phyloP scores from a whole-genome alignment of 2,113 vertebrate species.

The Nyctibius bracteatus region DNA sequence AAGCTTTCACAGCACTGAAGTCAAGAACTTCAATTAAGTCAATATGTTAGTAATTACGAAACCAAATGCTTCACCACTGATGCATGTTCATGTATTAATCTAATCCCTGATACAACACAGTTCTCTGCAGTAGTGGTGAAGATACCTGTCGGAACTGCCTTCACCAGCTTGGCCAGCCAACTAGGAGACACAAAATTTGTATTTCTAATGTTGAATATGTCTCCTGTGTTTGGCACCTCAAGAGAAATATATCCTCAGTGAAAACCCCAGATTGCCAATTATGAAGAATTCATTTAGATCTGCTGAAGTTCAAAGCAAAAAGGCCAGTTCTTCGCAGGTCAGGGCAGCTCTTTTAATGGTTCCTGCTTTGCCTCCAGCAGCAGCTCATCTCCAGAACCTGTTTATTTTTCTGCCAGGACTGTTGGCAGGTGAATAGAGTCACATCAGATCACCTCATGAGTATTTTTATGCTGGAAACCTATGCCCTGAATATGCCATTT shows the following conservation, averaged over 20 bases:
- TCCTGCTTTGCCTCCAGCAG: constrained; percentile 61
- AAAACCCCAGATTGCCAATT: neutral
- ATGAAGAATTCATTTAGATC: constrained; percentile 46
- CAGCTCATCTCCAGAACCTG: constrained; percentile 44
- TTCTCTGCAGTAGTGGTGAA: neutral
- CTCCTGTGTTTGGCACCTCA: neutral
- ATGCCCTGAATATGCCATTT: constrained; percentile 31
- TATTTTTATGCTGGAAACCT: constrained; percentile 36
- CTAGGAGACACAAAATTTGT: neutral
- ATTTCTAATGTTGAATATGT: neutral
- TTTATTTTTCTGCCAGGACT: constrained; percentile 56
- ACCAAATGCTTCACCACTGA: neutral
- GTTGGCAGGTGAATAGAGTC: constrained; percentile 56
- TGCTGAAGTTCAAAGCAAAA: constrained; percentile 54
- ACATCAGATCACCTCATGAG: constrained; percentile 26
- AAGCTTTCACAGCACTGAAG: neutral
- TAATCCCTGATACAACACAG: neutral
- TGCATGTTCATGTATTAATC: neutral
- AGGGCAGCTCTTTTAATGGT: constrained; percentile 48
- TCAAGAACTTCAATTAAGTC: neutral
- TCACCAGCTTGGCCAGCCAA: neutral
- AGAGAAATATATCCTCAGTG: neutral
- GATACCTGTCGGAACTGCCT: neutral
- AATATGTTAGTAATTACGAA: neutral
- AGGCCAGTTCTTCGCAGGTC: constrained; percentile 29